Percentiles rank a stretch among this genome's conserved stretches.
These are phyloP conservation scores for Panopea generosa DNA, from an alignment of 2,888 invertebrate genomes.

Conservation along the genomic window DNA sequence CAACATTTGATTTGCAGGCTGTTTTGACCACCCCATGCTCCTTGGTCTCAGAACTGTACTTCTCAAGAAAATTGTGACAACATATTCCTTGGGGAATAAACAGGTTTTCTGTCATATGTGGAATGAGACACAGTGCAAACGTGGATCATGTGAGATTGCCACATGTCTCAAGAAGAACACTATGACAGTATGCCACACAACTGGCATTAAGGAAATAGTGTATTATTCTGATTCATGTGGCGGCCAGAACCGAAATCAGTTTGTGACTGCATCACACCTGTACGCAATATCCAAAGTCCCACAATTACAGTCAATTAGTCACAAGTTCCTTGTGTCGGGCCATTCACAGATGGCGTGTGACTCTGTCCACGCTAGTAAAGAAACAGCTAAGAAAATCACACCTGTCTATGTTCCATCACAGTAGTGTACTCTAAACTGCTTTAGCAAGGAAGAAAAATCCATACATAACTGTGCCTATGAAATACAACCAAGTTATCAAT, in stretches of 20 bases:
- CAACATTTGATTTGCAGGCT: not conserved
- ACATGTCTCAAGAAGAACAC: conserved; percentile 22
- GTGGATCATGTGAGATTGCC: conserved; percentile 30
- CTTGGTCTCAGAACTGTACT: too few species aligned
- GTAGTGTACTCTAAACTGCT: conserved; percentile 38
- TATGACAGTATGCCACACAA: conserved; percentile 11
- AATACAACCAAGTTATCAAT: conserved; percentile 37
- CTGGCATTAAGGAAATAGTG: conserved; percentile 17
- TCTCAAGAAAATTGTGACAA: not conserved
- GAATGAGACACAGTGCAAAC: conserved; percentile 1
- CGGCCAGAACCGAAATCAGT: conserved; percentile 39
- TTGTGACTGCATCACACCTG: conserved; percentile 26
- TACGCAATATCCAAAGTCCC: not conserved
- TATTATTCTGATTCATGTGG: conserved; percentile 38
- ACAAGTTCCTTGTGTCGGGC: conserved; percentile 35
- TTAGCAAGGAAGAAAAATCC: conserved; percentile 46
- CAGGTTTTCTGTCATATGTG: conserved; percentile 21
- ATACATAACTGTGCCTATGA: conserved; percentile 52
- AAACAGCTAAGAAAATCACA: conserved; percentile 38
- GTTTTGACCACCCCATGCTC: too few species aligned
- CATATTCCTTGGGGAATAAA: not conserved
- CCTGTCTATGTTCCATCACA: conserved; percentile 45
- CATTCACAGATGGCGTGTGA: conserved; percentile 49
- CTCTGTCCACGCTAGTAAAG: conserved; percentile 47
- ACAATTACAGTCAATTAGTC: conserved; percentile 16